A percentile compares a stretch with the other conserved stretches of the same genome.
Evolutionary conservation across 2,797 vertebrate genomes (phyloP).

Genomic region (Diceros bicornis): DNA sequence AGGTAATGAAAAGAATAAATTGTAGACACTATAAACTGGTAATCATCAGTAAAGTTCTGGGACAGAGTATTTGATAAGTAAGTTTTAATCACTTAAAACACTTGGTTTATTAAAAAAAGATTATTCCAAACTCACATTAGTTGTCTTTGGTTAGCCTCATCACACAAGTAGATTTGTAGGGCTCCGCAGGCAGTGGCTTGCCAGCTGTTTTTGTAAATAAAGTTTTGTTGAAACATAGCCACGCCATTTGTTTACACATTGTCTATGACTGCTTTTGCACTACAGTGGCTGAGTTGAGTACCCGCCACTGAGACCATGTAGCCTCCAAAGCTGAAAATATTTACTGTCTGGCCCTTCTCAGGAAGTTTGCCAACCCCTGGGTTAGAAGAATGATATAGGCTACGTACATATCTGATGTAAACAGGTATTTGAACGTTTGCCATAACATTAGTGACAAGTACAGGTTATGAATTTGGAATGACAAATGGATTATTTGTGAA

Average conservation of each 20-base stretch:
- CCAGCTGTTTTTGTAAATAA: constrained; percentile 44
- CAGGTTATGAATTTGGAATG: constrained; percentile 35
- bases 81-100: constrained; percentile 57
- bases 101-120: constrained; percentile 49
- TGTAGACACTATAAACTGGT: not conserved
- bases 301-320: not conserved
- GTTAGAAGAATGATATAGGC: not conserved
- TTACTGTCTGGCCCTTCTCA: constrained; percentile 26
- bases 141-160: constrained; percentile 49
- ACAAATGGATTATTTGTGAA: constrained; percentile 53
- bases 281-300: not conserved
- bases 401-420: constrained; percentile 29
- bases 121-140: constrained; percentile 25
- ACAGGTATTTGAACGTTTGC: constrained; percentile 47
- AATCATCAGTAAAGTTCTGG: constrained; percentile 44
- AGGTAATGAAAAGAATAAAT: constrained; percentile 13
- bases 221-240: constrained; percentile 43
- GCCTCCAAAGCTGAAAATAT: constrained; percentile 35
- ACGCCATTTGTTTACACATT: constrained; percentile 13
- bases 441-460: not conserved
- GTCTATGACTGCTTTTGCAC: not conserved
- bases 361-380: not conserved
- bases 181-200: not conserved
- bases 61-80: constrained; percentile 54
- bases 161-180: not conserved